Evolutionary conservation across 2,797 vertebrate genomes (phyloP).

Genomic region (Echiichthys vipera): DNA sequence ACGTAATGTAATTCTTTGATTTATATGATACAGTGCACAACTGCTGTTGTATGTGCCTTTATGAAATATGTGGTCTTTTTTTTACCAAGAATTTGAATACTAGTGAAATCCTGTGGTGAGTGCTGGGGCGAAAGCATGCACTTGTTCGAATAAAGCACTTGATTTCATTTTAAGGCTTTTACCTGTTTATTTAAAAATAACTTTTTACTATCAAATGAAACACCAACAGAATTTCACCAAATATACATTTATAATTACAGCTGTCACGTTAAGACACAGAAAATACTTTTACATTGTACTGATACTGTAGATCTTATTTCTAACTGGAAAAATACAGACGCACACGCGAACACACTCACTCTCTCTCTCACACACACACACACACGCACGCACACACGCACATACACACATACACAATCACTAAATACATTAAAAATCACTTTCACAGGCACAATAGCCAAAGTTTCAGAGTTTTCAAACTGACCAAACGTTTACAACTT

Average conservation of each 20-base stretch:
- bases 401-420: conserved; percentile 6
- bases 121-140: background rate
- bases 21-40: background rate
- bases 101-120: conserved; percentile 1
- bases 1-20: background rate
- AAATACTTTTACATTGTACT: conserved; percentile 41
- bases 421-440: conserved; percentile 29
- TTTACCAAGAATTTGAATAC: conserved; percentile 34
- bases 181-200: conserved; percentile 66
- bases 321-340: background rate
- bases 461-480: background rate
- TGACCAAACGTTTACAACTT: conserved; percentile 30
- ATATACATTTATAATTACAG: conserved; percentile 32
- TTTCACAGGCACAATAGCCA: conserved; percentile 54
- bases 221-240: conserved; percentile 54
- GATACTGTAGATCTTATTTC: background rate
- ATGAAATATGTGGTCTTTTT: conserved; percentile 27
- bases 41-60: conserved; percentile 30
- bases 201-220: conserved; percentile 53
- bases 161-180: conserved; percentile 39
- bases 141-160: conserved; percentile 61
- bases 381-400: background rate
- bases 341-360: background rate
- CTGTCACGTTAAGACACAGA: conserved; percentile 37
- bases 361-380: background rate